Conservation (phyloP, 2,113 vertebrate species). For the Rhadina sibilatrix region DNA sequence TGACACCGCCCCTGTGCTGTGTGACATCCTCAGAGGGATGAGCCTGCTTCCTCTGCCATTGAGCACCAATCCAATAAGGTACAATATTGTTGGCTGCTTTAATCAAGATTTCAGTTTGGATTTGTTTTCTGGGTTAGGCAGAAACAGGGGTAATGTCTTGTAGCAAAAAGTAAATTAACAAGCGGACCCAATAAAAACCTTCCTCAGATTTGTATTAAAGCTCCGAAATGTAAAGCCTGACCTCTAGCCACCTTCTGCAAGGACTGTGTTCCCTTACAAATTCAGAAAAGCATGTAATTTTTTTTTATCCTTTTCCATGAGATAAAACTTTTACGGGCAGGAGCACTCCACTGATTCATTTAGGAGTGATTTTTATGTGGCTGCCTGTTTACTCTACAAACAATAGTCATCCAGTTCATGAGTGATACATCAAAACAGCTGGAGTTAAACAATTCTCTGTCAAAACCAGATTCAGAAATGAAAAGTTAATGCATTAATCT, state of each 20-base stretch:
- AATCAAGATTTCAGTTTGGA: neutral
- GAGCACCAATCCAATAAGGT: neutral
- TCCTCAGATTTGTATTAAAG: neutral
- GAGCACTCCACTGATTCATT: conserved; percentile 47
- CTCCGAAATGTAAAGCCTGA: conserved; percentile 40
- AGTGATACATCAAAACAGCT: conserved; percentile 40
- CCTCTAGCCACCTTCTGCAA: neutral
- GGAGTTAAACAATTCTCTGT: conserved; percentile 62
- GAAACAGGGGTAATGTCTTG: neutral
- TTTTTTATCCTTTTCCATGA: conserved; percentile 32
- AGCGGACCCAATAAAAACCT: conserved; percentile 6
- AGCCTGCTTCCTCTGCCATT: neutral
- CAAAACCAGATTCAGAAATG: conserved; percentile 47
- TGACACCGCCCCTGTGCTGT: accelerated
- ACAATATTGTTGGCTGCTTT: neutral
- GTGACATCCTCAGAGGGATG: neutral
- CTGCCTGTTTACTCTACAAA: conserved; percentile 42
- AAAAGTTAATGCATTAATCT: conserved; percentile 63
- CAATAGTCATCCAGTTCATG: conserved; percentile 5
- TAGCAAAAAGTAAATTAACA: conserved; percentile 29
- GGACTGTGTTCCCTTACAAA: neutral
- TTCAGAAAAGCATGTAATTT: conserved; percentile 54
- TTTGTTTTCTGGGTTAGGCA: neutral
- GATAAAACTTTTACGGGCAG: conserved; percentile 13
- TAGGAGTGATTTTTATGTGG: conserved; percentile 50